Evolutionary conservation across 1,140 invertebrate genomes (phyloP), one percentile per base, ranked within the genome.

Genomic region (Drosophila pseudoananassae): DNA sequence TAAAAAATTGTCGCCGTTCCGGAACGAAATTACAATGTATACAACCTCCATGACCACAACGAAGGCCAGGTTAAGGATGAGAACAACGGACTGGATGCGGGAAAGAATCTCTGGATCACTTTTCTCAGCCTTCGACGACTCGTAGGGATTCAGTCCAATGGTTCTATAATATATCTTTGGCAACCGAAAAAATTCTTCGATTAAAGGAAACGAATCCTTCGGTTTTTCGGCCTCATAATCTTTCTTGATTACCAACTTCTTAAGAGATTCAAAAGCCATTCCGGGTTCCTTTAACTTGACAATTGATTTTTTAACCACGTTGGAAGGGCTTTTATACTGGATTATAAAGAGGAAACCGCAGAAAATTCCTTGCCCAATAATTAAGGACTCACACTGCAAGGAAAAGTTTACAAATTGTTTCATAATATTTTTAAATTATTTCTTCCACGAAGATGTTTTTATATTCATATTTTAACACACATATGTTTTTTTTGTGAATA

Each of bases 161-260:
- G 51, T 63, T 2, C 57, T 47, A n/a, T 78, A 84, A 40, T 58
- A 73, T 1, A 69, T 50, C 0, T 84, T 33, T 0, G 80, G 47
- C 4, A 84, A 46, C 1, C 33, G 33, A 47, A 84, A 57, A 31
- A 84, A 84, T 15, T 84, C 80, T 1, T 73, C 36, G 6, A 76
- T 61, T 4, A 9, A 23, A 1, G 54, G 46, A 8, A 15, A 14
- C 0, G 20, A 3, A 3, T 29, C 31, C 3, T 65, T 50, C 1
- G 33, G 12, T 1, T 51, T 29, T 2, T 36, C 4, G 1, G 12
- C 6, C 8, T 4, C 0, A 8, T 9, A 3, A 8, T 9, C 9
- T 8, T 15, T 7, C 3, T 15, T 9, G n/a, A 10, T 20, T 1
- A 43, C 4, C 10, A 53, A 10, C 29, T 55, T 47, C 17, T 25